These are phyloP conservation scores for Pandemis heparana DNA, from an alignment of 2,888 invertebrate species.

Conservation along the genomic window DNA sequence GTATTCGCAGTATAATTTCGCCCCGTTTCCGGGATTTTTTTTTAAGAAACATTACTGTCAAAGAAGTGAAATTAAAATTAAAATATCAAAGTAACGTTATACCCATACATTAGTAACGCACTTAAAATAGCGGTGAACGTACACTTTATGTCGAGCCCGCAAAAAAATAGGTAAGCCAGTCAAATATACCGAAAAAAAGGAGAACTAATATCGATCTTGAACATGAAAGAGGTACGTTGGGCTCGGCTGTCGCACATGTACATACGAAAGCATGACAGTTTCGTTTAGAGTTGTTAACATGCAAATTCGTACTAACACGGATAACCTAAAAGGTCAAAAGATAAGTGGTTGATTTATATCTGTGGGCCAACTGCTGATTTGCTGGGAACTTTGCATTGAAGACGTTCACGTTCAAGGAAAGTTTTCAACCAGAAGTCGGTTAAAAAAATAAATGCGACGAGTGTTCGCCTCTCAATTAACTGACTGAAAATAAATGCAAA, in stretches of 20 bases:
- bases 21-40: neutral
- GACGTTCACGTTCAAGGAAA: neutral
- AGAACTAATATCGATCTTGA: constrained; percentile 12
- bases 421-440: no score
- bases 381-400: neutral
- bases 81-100: constrained; percentile 29
- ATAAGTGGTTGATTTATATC: constrained; percentile 35
- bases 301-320: constrained; percentile 52
- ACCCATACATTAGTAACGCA: constrained; percentile 20
- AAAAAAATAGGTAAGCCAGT: constrained; percentile 28
- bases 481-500: no score
- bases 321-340: constrained; percentile 53
- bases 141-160: neutral
- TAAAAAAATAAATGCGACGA: no score
- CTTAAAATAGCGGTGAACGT: constrained; percentile 18
- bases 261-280: constrained; percentile 44
- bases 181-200: constrained; percentile 29
- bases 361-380: constrained; percentile 17
- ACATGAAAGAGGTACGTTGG: constrained; percentile 49
- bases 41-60: neutral
- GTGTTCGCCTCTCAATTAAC: no score
- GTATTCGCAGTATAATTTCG: constrained; percentile 12
- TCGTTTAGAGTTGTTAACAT: constrained; percentile 48
- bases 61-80: constrained; percentile 11
- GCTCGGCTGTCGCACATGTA: constrained; percentile 51